A percentile compares a stretch with the other conserved stretches of the same genome.
Conservation (phyloP, 2,888 invertebrate genomes). For the Mycogona germanica region DNA sequence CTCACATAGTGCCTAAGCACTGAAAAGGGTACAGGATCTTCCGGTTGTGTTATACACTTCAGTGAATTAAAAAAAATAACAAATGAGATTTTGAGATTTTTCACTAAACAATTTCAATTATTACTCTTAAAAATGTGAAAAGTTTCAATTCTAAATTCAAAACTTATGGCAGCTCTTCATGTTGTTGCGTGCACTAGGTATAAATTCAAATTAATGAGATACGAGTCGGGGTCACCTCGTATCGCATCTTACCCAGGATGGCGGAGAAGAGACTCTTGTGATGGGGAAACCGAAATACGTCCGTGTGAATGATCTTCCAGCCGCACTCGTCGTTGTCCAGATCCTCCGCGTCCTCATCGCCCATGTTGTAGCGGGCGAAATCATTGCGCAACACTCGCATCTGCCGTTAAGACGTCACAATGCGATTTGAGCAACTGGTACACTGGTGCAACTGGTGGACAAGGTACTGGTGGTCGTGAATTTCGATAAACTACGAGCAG, state of each 20-base stretch:
- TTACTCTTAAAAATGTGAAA: no score
- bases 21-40: no score
- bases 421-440: neutral
- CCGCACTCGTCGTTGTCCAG: constrained; percentile 40
- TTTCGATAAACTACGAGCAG: neutral
- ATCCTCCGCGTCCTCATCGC: constrained; percentile 35
- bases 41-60: no score
- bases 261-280: constrained; percentile 39
- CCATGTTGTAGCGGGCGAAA: constrained; percentile 38
- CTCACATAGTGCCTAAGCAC: no score
- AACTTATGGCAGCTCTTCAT: no score
- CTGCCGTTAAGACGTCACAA: constrained; percentile 27
- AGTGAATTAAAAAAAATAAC: no score
- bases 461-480: neutral
- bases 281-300: constrained; percentile 39
- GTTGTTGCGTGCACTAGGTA: no score
- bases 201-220: no score
- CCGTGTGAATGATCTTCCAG: constrained; percentile 40
- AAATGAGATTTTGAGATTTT: no score
- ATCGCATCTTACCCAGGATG: constrained; percentile 33
- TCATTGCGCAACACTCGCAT: constrained; percentile 39
- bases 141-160: no score
- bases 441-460: neutral
- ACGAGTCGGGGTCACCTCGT: no score
- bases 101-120: no score